Evolutionary conservation across 2,888 invertebrate genomes (phyloP).

Genomic region (Ormyrus rosae): DNA sequence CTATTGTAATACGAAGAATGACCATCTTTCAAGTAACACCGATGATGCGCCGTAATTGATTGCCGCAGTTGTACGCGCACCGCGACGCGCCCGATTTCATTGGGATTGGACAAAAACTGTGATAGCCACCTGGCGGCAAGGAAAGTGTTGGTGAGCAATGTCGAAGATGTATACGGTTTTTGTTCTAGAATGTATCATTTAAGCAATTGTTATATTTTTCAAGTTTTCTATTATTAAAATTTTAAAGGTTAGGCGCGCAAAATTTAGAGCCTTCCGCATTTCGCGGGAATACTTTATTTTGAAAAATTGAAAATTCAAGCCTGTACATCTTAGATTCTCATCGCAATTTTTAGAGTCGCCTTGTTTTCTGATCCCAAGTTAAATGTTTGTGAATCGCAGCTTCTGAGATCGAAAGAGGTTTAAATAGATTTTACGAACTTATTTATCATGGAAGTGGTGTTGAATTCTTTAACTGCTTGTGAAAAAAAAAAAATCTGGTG

Average conservation of each 20-base stretch:
- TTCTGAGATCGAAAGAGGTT: background rate
- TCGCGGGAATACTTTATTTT: too few relatives aligned
- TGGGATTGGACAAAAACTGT: constrained; percentile 49
- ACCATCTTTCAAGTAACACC: too few relatives aligned
- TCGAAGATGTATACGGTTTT: constrained; percentile 1
- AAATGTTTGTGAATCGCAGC: background rate
- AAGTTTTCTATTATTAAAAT: background rate
- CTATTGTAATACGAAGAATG: too few relatives aligned
- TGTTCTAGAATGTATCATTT: constrained; percentile 9
- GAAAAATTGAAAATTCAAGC: constrained; percentile 14
- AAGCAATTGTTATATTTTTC: background rate
- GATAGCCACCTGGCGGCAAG: constrained; percentile 45
- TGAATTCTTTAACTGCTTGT: background rate
- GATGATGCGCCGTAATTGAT: too few relatives aligned
- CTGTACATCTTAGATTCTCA: constrained; percentile 1
- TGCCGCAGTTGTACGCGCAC: background rate
- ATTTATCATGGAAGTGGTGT: constrained; percentile 5
- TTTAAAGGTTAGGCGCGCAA: too few relatives aligned
- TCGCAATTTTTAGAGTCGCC: constrained; percentile 15
- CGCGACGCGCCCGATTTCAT: constrained; percentile 27
- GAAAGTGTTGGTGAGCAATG: background rate
- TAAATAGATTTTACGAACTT: background rate
- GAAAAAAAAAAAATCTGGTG: too few relatives aligned
- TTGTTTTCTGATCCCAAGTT: constrained; percentile 27
- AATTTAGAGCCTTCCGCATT: too few relatives aligned